Evolutionary conservation across 2,888 invertebrate genomes (phyloP), one percentile per base, ranked within the genome.

Genomic region (Dolichomitus sp.): DNA sequence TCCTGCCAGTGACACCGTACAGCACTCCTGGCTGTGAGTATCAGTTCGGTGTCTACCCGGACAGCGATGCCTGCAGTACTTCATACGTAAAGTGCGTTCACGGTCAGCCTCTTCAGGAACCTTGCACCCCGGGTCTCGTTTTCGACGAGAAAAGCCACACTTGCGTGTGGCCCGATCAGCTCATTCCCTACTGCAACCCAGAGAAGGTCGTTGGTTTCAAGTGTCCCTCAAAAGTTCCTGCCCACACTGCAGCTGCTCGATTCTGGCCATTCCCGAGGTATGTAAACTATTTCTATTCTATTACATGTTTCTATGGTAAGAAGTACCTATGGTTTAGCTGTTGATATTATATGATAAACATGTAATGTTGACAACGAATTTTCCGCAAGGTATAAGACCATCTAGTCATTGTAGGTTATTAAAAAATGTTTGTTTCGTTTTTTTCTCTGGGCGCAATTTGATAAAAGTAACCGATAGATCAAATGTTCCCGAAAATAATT

Each of bases 151-250:
- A 97, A 88, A 97, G 95, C 80, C 98, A 98, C 92, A 96, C 96
- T 68, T 98, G 98, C 95, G 98, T 98, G 94, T 98, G 98, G 98
- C 98, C 98, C 7, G 98, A 98, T 95, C 96, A 98, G 80, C 95
- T 98, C 54, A 94, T 97, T 84, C 97, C 98, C 77, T 96, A 95
- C 92, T 98, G 98, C 94, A 98, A 98, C 94, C 98, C 98, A 85
- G 98, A 98, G 95, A 97, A 97, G 89, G 97, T 98, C 79, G 97
- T 98, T 83, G 98, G 98, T 74, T 98, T 98, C 95, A 97, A 97
- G 91, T 98, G 98, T 93, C 98, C 98, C 40, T 96, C 96, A 2
- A 97, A 98, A 92, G 96, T 98, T 61, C 97, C 97, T 42, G 95
- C 97, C 5, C 95, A 97, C 92, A 96, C 97, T 17, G 95, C 97